These are phyloP conservation scores for Eulemur albifrons DNA, from an alignment of 2,797 vertebrate genomes.

Conservation along the genomic window DNA sequence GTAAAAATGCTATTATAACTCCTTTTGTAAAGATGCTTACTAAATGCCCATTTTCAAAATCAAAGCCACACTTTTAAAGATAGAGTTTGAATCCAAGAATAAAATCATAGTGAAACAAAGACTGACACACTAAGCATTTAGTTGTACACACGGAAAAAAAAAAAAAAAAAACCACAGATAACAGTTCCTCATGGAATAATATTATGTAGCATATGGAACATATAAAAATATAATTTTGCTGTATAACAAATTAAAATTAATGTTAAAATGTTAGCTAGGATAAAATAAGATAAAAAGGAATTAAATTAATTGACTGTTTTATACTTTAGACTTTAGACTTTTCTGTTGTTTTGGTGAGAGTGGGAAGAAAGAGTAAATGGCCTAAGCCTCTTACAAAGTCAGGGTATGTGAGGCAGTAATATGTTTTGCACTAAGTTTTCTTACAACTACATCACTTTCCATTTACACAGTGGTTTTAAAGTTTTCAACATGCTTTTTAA, in stretches of 20 bases:
- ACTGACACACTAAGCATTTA: not conserved
- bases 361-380: not conserved
- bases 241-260: slow-evolving; percentile 3
- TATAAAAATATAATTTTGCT: not conserved
- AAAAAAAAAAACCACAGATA: not conserved
- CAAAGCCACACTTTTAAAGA: slow-evolving; percentile 14
- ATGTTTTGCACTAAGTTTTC: not conserved
- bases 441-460: not conserved
- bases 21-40: not conserved
- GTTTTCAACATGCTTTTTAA: slow-evolving; percentile 3
- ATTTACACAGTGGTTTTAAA: not conserved
- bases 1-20: slow-evolving; percentile 21
- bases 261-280: slow-evolving; percentile 22
- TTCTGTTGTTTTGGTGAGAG: not conserved
- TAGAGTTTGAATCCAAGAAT: slow-evolving; percentile 16
- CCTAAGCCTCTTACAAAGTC: not conserved
- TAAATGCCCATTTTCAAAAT: slow-evolving; percentile 6
- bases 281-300: slow-evolving; percentile 20
- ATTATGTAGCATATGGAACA: not conserved
- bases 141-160: not conserved
- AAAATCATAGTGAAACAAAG: slow-evolving; percentile 24
- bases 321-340: not conserved
- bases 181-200: not conserved
- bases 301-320: not conserved
- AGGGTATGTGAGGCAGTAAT: not conserved